Conservation (phyloP, 2,888 invertebrate species). For the Dermolepida albohirtum region DNA sequence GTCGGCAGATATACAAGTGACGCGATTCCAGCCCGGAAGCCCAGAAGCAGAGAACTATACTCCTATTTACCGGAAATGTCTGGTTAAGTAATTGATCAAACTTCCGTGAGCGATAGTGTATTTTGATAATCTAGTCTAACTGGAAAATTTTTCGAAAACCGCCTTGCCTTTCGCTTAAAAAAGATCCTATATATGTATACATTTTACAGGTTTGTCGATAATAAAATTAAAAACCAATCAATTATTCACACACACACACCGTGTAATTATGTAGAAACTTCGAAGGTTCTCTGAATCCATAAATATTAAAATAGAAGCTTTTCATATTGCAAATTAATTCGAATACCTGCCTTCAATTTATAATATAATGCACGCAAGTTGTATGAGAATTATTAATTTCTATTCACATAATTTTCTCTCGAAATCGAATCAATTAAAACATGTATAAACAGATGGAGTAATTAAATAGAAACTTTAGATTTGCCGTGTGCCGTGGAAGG, state of each 20-base stretch:
- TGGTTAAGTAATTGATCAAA: no score
- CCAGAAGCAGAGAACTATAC: no score
- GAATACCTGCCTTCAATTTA: background rate
- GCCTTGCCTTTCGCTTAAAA: background rate
- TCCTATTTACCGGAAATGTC: no score
- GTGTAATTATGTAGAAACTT: conserved; percentile 11
- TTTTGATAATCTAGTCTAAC: no score
- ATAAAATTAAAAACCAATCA: conserved; percentile 2
- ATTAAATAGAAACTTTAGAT: conserved; percentile 35
- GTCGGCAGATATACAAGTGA: no score
- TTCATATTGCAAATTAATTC: background rate
- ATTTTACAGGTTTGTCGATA: background rate
- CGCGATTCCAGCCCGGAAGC: no score
- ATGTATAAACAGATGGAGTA: conserved; percentile 9
- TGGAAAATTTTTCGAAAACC: background rate
- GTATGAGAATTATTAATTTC: background rate
- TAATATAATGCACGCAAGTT: background rate
- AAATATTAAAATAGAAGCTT: no score
- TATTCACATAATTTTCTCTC: conserved; percentile 19
- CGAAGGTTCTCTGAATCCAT: background rate
- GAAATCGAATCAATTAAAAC: conserved; percentile 30
- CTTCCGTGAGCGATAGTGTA: no score
- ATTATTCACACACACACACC: conserved; percentile 1
- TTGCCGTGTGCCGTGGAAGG: conserved; percentile 18
- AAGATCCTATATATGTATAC: no score